These are phyloP conservation scores for Onthophagus sagittarius DNA, from an alignment of 2,888 invertebrate species.

Conservation along the genomic window DNA sequence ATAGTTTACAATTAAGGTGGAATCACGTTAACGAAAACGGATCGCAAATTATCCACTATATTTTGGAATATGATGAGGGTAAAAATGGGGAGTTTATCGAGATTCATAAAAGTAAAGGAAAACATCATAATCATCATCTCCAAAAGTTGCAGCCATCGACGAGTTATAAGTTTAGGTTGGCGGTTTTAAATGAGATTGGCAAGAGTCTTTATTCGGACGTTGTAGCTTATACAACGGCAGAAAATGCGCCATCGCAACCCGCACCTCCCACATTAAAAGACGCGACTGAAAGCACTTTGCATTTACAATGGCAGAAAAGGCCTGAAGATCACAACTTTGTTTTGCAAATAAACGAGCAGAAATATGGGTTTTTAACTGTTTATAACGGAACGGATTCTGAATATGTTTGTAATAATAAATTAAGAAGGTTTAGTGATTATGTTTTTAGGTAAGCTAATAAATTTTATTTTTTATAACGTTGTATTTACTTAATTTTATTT, in stretches of 20 bases:
- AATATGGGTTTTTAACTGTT: slow-evolving; percentile 56
- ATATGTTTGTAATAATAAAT: slow-evolving; percentile 59
- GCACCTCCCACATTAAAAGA: slow-evolving; percentile 67
- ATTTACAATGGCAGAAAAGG: slow-evolving; percentile 70
- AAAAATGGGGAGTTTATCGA: slow-evolving; percentile 66
- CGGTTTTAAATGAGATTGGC: slow-evolving; percentile 79
- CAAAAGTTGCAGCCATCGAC: slow-evolving; percentile 75
- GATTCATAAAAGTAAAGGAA: slow-evolving; percentile 66
- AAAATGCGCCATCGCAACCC: slow-evolving; percentile 76
- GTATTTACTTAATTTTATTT: no score
- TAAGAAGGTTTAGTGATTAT: slow-evolving; percentile 74
- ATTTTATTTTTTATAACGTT: neutral
- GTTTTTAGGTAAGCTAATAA: slow-evolving; percentile 58
- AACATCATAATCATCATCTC: slow-evolving; percentile 63
- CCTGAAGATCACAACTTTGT: slow-evolving; percentile 77
- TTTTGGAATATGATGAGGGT: slow-evolving; percentile 75
- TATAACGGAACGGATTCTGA: slow-evolving; percentile 73
- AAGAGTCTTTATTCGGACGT: slow-evolving; percentile 69
- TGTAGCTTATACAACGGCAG: slow-evolving; percentile 68
- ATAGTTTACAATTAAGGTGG: slow-evolving; percentile 69
- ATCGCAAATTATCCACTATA: slow-evolving; percentile 69
- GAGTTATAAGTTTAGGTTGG: slow-evolving; percentile 75
- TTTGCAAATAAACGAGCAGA: slow-evolving; percentile 69
- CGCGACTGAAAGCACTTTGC: slow-evolving; percentile 60
- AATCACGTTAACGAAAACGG: slow-evolving; percentile 74